Base-by-base conservation (phyloP, 2,113 vertebrate genomes). In the Ploceus nigricollis region DNA sequence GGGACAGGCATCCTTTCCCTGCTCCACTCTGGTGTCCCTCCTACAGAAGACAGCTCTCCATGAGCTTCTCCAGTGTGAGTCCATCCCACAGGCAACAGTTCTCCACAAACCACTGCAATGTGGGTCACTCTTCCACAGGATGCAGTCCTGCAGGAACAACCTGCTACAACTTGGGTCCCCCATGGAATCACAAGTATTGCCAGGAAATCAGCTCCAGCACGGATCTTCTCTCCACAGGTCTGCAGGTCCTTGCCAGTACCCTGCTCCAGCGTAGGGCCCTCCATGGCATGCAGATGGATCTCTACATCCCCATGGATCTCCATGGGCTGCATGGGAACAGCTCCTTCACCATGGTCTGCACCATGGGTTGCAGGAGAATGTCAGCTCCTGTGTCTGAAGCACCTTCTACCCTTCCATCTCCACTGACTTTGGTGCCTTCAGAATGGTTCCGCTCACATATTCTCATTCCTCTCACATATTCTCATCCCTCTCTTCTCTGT, bases 91-190 rank as follows among this genome's bases (percentile, higher is more conserved):
- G 9, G 33, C 25, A 44, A 30, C 31, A 5, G 9, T 30, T 68
- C 63, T 47, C 42, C 40, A 47, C 50, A 80, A 47, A 56, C 17
- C n/a, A 33, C 22, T 33, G 78, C 27, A 56, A 33, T 16, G 13
- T 45, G 50, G 16, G 18, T 78, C 37, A 22, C 14, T 28, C 10
- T 47, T 33, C n/a, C 51, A 47, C 17, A 37, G 63, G n/a, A 37
- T 80, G 27, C 21, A 68, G 27, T 68, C 13, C 78, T 56, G 33
- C n/a, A 68, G 42, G 17, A 17, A 39, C 22, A 68, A 22, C 17
- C 63, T 56, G 27, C n/a, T 39, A 31, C n/a, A 33, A 3, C 0
- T 1, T 27, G 7, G 13, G 4, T 27, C 10, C 14, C 42, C 51
- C 9, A 39, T 0, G 1, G 42, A 28, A 47, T 21, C n/a, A 27